A percentile compares a stretch with the other conserved stretches of the same genome.
Evolutionary conservation across 2,797 vertebrate species (phyloP).

Genomic region (Gobio occitaniae): DNA sequence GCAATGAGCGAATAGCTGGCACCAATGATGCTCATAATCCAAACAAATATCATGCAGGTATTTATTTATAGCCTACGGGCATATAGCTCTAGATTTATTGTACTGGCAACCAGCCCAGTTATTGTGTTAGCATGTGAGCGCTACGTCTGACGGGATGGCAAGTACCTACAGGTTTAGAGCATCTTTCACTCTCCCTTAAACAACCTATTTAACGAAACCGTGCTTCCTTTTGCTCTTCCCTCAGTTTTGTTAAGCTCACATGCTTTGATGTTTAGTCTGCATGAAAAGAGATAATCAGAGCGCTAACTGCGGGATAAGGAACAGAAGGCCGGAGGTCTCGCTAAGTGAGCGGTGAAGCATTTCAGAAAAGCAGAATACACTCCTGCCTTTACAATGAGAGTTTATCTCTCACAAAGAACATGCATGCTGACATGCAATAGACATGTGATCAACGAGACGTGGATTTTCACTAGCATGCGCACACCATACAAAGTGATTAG

Average conservation of each 20-base stretch:
- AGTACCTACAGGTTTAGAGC: slow-evolving; percentile 65
- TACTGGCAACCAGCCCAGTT: slow-evolving; percentile 45
- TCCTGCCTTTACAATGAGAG: neutral
- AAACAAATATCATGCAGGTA: slow-evolving; percentile 8
- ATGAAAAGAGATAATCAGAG: slow-evolving; percentile 53
- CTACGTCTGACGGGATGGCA: slow-evolving; percentile 61
- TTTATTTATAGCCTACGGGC: slow-evolving; percentile 21
- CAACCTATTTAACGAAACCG: neutral
- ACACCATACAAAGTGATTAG: slow-evolving; percentile 1
- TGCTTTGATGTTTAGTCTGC: slow-evolving; percentile 66
- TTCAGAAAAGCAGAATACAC: slow-evolving; percentile 1
- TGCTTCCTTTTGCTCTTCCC: neutral
- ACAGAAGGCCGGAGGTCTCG: slow-evolving; percentile 34
- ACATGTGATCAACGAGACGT: neutral
- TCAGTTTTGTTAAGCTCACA: slow-evolving; percentile 37
- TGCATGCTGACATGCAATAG: neutral
- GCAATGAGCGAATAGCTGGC: neutral
- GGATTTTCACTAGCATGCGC: neutral
- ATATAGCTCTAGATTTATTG: neutral
- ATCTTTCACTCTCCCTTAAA: slow-evolving; percentile 52
- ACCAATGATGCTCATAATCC: neutral
- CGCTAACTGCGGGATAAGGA: neutral
- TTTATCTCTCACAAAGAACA: neutral
- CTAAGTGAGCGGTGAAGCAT: slow-evolving; percentile 30
- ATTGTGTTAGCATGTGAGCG: slow-evolving; percentile 50